phyloP scores from a whole-genome alignment of 2,888 invertebrate species.

The Ormyrus pomaceus region DNA sequence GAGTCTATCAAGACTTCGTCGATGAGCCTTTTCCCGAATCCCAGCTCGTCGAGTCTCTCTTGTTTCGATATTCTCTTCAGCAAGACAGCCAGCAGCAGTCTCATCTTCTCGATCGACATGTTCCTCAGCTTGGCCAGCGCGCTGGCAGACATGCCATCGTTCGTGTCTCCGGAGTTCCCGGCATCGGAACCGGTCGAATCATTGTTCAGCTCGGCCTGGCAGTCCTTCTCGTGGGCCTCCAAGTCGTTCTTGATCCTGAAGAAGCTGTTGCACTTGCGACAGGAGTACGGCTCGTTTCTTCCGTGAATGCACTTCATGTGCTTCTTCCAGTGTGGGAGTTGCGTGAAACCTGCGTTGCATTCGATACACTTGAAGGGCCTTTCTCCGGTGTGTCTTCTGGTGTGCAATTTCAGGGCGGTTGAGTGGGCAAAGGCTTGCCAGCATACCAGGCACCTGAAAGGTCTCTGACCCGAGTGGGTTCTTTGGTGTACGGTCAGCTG shows the following conservation, averaged over 20 bases:
- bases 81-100: slow-evolving; percentile 87
- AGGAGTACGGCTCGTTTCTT: slow-evolving; percentile 86
- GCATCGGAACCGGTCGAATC: slow-evolving; percentile 19
- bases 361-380: slow-evolving; percentile 86
- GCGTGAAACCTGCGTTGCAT: slow-evolving; percentile 84
- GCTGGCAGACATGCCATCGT: slow-evolving; percentile 59
- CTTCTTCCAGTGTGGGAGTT: slow-evolving; percentile 90
- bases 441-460: slow-evolving; percentile 89
- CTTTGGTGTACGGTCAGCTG: slow-evolving; percentile 90
- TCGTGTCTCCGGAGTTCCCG: slow-evolving; percentile 46
- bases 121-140: slow-evolving; percentile 74
- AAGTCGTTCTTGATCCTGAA: slow-evolving; percentile 87
- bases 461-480: slow-evolving; percentile 90
- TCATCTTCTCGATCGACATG: slow-evolving; percentile 85
- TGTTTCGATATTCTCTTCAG: slow-evolving; percentile 90
- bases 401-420: slow-evolving; percentile 89
- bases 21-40: slow-evolving; percentile 85
- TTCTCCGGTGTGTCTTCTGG: slow-evolving; percentile 89
- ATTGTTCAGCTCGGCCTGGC: slow-evolving; percentile 53
- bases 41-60: slow-evolving; percentile 85
- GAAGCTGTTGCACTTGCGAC: slow-evolving; percentile 83
- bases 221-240: slow-evolving; percentile 79
- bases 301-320: slow-evolving; percentile 92
- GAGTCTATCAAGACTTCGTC: slow-evolving; percentile 89
- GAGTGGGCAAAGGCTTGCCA: slow-evolving; percentile 89